Evolutionary conservation across 2,797 vertebrate species (phyloP), one percentile per base, ranked within the genome.

Genomic region (Centroberyx gerrardi): DNA sequence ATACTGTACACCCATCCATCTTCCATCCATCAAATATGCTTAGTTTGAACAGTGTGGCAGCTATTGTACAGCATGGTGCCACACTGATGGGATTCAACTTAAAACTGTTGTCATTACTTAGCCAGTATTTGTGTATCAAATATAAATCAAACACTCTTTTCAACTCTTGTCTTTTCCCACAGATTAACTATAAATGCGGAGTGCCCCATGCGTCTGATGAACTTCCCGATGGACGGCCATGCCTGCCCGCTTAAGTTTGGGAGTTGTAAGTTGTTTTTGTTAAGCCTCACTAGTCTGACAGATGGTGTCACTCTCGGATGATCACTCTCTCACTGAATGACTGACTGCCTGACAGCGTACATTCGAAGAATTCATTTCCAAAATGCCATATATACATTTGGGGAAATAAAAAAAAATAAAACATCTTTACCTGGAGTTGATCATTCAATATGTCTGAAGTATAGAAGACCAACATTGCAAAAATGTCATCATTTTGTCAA

Each of bases 191-290:
- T 96, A 86, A 96, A 96, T 78, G 96, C 96, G 0, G 96, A 95
- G 86, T 96, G 96, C 51, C 95, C 96, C 8, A 96, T 96, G 96
- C 93, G 95, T 29, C 90, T 96, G 73, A 96, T 96, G 74, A 96
- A 96, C 92, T 96, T 96, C 82, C 96, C 95, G 6, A 96, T 96
- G 96, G 96, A 96, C 6, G 96, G 96, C 56, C 96, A 96, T 46
- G 94, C 96, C 36, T 96, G 96, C 88, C 96, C 96, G 1, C 94
- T 96, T 77, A 96, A 96, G 87, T 96, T 96, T 84, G 96, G 96
- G 60, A 96, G 96, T 83, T 96, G 96, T 96, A 91, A 93, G 96
- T 96, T 59, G 56, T 80, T 46, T 14, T 76, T 72, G 48, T 68
- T 70, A 33, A 85, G 76, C 66, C 27, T 76, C 54, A 15, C 64